A percentile compares a stretch with the other conserved stretches of the same genome.
phyloP scores from a whole-genome alignment of 2,797 vertebrate genomes.

The Thripadectes ignobilis region DNA sequence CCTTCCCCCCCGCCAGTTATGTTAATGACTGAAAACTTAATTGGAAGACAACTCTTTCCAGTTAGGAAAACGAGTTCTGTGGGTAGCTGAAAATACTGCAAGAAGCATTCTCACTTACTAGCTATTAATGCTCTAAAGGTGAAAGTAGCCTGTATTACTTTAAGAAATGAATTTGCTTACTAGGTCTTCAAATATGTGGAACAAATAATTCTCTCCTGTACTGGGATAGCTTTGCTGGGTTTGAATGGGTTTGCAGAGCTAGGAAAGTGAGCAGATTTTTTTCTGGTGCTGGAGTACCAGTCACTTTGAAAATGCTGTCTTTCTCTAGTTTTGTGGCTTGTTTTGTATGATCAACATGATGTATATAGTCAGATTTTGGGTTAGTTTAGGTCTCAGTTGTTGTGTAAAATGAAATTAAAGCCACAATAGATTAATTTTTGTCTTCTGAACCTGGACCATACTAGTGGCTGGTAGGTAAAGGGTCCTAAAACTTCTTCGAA shows the following conservation, averaged over 20 bases:
- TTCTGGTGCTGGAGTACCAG: background rate
- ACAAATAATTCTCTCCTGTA: background rate
- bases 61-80: background rate
- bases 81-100: background rate
- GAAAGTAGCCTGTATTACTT: background rate
- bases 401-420: background rate
- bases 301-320: background rate
- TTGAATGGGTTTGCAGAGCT: background rate
- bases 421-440: background rate
- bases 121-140: background rate
- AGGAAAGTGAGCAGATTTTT: background rate
- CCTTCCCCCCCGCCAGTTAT: background rate
- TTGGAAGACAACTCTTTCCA: background rate
- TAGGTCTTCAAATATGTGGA: background rate
- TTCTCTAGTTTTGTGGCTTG: background rate
- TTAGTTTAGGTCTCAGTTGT: background rate
- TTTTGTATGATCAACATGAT: background rate
- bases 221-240: background rate
- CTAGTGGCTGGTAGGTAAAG: background rate
- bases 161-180: background rate
- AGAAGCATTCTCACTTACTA: background rate
- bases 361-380: background rate
- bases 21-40: conserved; percentile 16
- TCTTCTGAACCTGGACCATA: background rate
- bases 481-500: background rate